These are phyloP conservation scores for Macrochelys suwanniensis DNA, from an alignment of 2,797 vertebrate species.

Conservation along the genomic window DNA sequence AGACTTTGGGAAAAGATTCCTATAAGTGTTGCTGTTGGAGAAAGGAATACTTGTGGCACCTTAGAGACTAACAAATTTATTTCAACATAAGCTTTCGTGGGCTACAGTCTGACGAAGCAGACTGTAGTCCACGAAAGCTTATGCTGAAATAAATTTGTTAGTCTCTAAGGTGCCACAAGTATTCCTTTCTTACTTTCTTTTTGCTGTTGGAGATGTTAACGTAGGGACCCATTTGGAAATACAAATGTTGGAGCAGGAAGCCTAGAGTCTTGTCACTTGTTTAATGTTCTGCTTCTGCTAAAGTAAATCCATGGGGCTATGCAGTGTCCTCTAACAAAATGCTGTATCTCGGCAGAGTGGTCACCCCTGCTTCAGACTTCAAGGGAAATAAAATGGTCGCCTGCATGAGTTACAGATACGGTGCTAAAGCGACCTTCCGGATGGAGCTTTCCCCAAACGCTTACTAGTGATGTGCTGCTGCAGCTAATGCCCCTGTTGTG, in stretches of 20 bases:
- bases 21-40: background rate
- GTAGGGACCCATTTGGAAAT: slow-evolving; percentile 11
- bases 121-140: too few species aligned
- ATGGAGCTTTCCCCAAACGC: fast-evolving
- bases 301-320: background rate
- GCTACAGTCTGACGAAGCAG: too few species aligned
- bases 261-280: background rate
- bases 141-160: too few species aligned
- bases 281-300: background rate
- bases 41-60: too few species aligned
- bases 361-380: background rate
- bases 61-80: too few species aligned
- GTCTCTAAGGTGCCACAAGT: too few species aligned
- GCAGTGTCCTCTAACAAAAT: background rate
- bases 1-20: background rate
- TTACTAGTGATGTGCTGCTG: background rate
- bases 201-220: slow-evolving; percentile 11
- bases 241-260: slow-evolving; percentile 9
- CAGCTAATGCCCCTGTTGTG: background rate
- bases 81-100: too few species aligned
- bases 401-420: background rate
- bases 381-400: background rate
- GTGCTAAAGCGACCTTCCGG: background rate
- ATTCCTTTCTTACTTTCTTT: too few species aligned
- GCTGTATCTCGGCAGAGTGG: background rate